Conservation (phyloP, 2,888 invertebrate species). For the Limulus polyphemus region DNA sequence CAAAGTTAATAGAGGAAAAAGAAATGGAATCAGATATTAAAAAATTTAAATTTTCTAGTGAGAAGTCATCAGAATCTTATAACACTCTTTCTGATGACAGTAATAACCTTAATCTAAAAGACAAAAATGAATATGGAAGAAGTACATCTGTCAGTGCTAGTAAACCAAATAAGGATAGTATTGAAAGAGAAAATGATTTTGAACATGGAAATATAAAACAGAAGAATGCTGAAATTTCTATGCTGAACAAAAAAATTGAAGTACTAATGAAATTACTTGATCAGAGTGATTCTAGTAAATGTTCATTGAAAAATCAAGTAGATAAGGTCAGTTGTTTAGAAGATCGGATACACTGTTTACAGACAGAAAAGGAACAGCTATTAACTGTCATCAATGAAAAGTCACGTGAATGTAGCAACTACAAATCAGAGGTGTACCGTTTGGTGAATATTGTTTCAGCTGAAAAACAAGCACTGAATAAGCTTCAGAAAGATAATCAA, state of each 20-base stretch:
- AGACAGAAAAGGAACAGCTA: conserved; percentile 36
- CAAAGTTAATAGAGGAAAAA: neutral
- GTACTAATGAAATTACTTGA: neutral
- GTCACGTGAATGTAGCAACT: conserved; percentile 35
- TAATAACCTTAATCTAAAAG: neutral
- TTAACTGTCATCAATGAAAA: conserved; percentile 38
- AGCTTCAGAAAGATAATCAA: conserved; percentile 34
- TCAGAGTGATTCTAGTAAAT: neutral
- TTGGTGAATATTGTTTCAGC: conserved; percentile 36
- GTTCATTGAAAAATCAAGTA: neutral
- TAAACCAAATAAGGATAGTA: conserved; percentile 1
- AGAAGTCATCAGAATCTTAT: neutral
- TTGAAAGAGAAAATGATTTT: conserved; percentile 5
- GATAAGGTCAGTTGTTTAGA: neutral
- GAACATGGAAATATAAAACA: conserved; percentile 1
- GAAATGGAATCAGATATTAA: neutral
- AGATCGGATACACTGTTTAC: conserved; percentile 18
- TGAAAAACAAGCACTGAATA: conserved; percentile 34
- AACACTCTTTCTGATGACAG: neutral
- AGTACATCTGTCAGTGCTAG: neutral
- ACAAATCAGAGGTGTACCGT: conserved; percentile 36
- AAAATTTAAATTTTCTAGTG: neutral
- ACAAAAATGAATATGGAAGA: neutral
- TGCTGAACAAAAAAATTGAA: neutral
- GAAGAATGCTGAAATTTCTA: conserved; percentile 3